Conservation (phyloP, 2,797 vertebrate genomes). For the Poeciliopsis gracilis region DNA sequence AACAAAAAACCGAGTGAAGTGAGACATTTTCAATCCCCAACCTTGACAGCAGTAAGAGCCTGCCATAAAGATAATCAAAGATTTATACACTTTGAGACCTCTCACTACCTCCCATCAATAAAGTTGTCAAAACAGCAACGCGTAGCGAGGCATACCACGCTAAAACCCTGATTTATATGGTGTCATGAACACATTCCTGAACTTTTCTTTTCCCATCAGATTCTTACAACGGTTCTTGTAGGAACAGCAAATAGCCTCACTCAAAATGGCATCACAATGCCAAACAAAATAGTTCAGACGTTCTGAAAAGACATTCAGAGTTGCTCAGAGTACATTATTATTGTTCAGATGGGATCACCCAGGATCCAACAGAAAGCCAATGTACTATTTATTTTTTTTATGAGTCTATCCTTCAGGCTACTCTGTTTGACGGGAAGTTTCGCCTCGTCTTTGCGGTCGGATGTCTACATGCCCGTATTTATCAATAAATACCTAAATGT, state of each 20-base stretch:
- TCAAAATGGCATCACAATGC: not conserved
- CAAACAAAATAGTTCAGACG: not conserved
- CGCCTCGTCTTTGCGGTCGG: not conserved
- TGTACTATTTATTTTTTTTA: not conserved
- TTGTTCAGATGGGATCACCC: not conserved
- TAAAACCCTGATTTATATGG: slow-evolving; percentile 1
- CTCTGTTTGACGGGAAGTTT: not conserved
- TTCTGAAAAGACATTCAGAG: not conserved
- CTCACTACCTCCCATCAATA: not conserved
- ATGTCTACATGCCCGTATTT: not conserved
- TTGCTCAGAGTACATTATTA: not conserved
- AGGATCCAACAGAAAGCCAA: not conserved
- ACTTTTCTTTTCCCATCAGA: not conserved
- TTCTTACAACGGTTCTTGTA: not conserved
- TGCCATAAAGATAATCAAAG: not conserved
- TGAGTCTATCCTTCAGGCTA: not conserved
- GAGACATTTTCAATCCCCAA: not conserved
- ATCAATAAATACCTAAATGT: not conserved
- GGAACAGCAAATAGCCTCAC: not conserved
- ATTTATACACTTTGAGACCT: not conserved
- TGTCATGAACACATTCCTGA: not conserved
- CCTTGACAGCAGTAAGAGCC: not conserved
- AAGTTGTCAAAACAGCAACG: not conserved
- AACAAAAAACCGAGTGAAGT: not conserved
- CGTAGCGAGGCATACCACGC: not conserved